These are phyloP conservation scores for Rana temporaria DNA, from an alignment of 2,113 vertebrate species.

Conservation along the genomic window DNA sequence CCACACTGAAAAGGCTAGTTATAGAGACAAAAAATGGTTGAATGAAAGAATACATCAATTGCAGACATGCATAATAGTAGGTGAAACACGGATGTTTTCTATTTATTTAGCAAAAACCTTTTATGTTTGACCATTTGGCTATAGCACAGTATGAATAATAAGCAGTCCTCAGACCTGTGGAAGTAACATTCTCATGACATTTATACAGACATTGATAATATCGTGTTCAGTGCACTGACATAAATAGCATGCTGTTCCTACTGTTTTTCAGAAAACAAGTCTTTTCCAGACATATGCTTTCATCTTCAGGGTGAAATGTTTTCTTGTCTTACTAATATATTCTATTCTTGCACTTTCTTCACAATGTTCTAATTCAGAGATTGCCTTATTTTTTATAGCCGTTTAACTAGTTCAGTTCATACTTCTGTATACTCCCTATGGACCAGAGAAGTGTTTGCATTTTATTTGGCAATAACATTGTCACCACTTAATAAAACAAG, in stretches of 20 bases:
- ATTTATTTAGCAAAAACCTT: conserved; percentile 1
- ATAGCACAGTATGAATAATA: conserved; percentile 23
- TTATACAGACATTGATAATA: conserved; percentile 38
- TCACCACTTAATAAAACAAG: too few relatives aligned
- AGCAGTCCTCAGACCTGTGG: conserved; percentile 3
- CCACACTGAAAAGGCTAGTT: too few relatives aligned
- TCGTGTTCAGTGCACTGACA: conserved; percentile 32
- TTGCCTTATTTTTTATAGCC: neutral
- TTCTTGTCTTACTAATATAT: conserved; percentile 23
- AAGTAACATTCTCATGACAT: conserved; percentile 29
- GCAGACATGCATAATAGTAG: neutral
- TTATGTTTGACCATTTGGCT: conserved; percentile 39
- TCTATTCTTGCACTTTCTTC: conserved; percentile 27
- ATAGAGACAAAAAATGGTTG: too few relatives aligned
- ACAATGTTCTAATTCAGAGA: conserved; percentile 19
- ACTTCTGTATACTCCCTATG: too few relatives aligned
- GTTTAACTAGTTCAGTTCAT: too few relatives aligned
- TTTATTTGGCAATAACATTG: neutral
- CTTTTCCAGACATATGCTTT: conserved; percentile 23
- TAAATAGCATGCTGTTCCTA: conserved; percentile 36
- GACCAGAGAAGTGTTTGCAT: too few relatives aligned
- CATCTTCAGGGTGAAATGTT: conserved; percentile 29
- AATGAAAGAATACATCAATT: too few relatives aligned
- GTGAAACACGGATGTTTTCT: neutral
- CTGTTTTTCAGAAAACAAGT: conserved; percentile 22